Evolutionary conservation across 2,888 invertebrate species (phyloP), one percentile per base, ranked within the genome.

Genomic region (Clanis bilineata): DNA sequence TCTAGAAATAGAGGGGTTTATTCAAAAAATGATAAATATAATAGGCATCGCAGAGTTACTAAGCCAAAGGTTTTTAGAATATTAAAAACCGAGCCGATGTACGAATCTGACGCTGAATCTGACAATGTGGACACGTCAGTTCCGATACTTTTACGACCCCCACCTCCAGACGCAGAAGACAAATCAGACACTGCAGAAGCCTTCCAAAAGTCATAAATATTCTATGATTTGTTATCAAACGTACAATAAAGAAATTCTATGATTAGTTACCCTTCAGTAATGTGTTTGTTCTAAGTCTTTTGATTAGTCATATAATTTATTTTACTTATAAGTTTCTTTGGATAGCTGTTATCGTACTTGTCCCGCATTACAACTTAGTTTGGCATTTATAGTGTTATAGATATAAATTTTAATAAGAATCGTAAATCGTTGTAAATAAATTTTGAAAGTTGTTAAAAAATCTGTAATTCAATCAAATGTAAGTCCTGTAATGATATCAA

Each of bases 51-150:
- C 61, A 82, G 87, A 9, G 59, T 81, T 1, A 79, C 73, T 36
- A 89, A 84, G 62, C 82, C 86, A 6, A 89, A 85, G 76, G 60
- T 80, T 2, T 63, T 81, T 43, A 79, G 86, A 62, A 65, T 86
- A 61, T 69, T 84, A 36, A 90, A 88, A 69, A 74, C 85, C 41
- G 88, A 90, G 60, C 83, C 89, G 0, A 71, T 88, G 38, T 90
- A 85, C 69, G 88, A 90, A 66, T 77, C 85, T 56, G 84, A 82
- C 18, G 67, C 71, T 64, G 78, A 78, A 15, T 64, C 71, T 23
- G 80, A 82, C 3, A 71, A 78, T 22, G 70, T 69, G n/a, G 80
- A 83, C 58, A 68, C 71, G 0, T 65, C 77, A 39, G 76, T 86
- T 32, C 78, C 83, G 57, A 80, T 79, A 21, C 65, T 86, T 25